phyloP scores from a whole-genome alignment of 2,113 vertebrate genomes.

The Triplophysa rosa region DNA sequence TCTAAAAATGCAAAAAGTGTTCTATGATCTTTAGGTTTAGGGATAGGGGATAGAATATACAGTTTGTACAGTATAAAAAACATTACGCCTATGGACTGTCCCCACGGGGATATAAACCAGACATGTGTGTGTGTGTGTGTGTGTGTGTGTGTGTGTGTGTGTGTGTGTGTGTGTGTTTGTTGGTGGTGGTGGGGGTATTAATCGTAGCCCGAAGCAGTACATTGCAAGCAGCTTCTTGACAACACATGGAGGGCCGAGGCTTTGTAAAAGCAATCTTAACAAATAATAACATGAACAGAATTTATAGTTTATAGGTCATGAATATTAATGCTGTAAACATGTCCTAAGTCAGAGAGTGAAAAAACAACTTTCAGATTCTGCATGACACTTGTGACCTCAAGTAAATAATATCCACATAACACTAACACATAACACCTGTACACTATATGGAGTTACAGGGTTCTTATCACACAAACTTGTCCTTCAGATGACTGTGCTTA shows the following conservation, averaged over 20 bases:
- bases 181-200: background rate
- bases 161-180: background rate
- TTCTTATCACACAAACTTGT: constrained; percentile 16
- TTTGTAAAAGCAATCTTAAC: background rate
- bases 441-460: background rate
- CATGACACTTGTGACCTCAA: no score
- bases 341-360: background rate
- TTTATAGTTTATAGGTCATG: no score
- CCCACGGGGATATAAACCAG: no score
- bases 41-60: no score
- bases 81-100: no score
- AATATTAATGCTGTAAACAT: background rate
- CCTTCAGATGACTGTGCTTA: background rate
- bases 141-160: background rate
- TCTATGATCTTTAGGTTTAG: no score
- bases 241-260: background rate
- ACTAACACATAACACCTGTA: no score
- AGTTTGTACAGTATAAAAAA: no score
- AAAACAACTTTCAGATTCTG: no score
- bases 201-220: constrained; percentile 15
- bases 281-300: background rate
- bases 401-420: no score
- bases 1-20: no score
- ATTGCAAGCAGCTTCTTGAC: constrained; percentile 1
- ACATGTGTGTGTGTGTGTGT: no score